A percentile compares a stretch with the other conserved stretches of the same genome.
These are phyloP conservation scores for Caenorhabditis zanzibari DNA, from an alignment of 2,888 invertebrate genomes.

Conservation along the genomic window DNA sequence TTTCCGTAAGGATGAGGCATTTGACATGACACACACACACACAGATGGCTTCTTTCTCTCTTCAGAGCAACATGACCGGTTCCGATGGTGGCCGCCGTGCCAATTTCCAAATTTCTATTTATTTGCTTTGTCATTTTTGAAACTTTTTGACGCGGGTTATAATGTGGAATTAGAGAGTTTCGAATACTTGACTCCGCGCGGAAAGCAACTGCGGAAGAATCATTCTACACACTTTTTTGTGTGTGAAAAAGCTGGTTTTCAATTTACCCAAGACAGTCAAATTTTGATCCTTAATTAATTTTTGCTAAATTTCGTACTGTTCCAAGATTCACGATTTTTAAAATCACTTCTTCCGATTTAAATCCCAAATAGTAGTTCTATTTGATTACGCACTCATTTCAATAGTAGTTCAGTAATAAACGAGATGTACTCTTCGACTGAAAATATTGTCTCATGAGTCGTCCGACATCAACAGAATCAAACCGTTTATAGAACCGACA, in stretches of 20 bases:
- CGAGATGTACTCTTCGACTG: too few relatives aligned
- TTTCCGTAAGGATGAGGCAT: conserved; percentile 45
- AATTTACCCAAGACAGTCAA: too few relatives aligned
- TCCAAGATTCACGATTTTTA: too few relatives aligned
- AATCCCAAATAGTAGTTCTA: too few relatives aligned
- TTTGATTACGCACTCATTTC: too few relatives aligned
- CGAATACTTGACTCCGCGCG: background rate
- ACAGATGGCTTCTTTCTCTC: conserved; percentile 31
- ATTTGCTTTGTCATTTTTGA: conserved; percentile 32
- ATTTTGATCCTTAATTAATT: too few relatives aligned
- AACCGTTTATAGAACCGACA: too few relatives aligned
- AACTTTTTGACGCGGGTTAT: conserved; percentile 20
- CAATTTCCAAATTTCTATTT: conserved; percentile 30
- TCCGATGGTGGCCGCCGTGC: conserved; percentile 16
- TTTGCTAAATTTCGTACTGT: too few relatives aligned
- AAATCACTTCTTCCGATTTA: too few relatives aligned
- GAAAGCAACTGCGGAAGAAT: background rate
- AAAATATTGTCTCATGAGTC: too few relatives aligned
- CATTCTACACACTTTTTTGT: background rate
- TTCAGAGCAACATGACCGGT: conserved; percentile 45
- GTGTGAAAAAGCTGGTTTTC: background rate
- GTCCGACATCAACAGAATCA: too few relatives aligned
- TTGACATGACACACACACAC: conserved; percentile 48
- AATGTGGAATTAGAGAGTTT: conserved; percentile 2
- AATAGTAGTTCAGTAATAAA: too few relatives aligned